These are phyloP conservation scores for Clavelina lepadiformis DNA, from an alignment of 23 tunicate species.

Conservation along the genomic window DNA sequence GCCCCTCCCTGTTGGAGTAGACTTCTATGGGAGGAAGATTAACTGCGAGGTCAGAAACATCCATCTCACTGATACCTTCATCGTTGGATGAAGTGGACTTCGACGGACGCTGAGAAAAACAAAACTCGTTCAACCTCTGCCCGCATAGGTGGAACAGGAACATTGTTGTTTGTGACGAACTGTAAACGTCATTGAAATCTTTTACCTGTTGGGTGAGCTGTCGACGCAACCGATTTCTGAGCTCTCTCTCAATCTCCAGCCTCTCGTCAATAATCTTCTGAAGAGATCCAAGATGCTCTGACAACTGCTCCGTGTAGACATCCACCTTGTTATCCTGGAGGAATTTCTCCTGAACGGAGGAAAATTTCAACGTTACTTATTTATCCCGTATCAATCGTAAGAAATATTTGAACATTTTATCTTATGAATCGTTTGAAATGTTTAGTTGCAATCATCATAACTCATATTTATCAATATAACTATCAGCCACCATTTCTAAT, in stretches of 20 bases:
- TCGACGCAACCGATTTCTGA: conserved; percentile 8
- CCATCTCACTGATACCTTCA: conserved; percentile 82
- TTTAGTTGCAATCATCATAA: too few relatives aligned
- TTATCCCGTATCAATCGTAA: too few relatives aligned
- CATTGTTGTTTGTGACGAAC: background rate
- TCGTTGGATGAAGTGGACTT: conserved; percentile 59
- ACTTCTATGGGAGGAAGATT: conserved; percentile 6
- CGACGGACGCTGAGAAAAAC: conserved; percentile 34
- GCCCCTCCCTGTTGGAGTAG: conserved; percentile 24
- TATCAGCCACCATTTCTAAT: too few relatives aligned
- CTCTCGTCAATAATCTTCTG: conserved; percentile 50
- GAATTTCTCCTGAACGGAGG: conserved; percentile 61
- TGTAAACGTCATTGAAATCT: background rate
- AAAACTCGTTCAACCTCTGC: background rate
- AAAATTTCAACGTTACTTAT: too few relatives aligned
- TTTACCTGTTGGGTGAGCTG: background rate
- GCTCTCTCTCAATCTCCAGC: conserved; percentile 43
- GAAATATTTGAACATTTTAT: too few relatives aligned
- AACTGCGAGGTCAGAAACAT: conserved; percentile 17
- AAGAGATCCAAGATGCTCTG: conserved; percentile 34
- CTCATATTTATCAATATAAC: background rate
- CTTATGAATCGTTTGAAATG: too few relatives aligned
- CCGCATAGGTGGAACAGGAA: background rate
- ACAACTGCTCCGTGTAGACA: conserved; percentile 34
- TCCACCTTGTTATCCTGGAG: conserved; percentile 27